phyloP scores from a whole-genome alignment of 2,113 vertebrate species.

The Epinephelus cyanopodus region DNA sequence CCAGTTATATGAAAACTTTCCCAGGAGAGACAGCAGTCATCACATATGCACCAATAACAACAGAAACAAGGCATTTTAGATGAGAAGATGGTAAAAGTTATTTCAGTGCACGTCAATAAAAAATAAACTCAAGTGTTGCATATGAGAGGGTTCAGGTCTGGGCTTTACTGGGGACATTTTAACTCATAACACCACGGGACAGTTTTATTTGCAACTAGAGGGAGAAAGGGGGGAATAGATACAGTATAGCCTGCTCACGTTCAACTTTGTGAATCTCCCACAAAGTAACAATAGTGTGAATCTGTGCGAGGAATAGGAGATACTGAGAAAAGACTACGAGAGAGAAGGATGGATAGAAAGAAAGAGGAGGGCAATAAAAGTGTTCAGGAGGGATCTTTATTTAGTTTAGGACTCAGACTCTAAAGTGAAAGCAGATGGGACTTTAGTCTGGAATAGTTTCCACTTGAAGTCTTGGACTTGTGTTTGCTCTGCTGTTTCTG shows the following conservation, averaged over 20 bases:
- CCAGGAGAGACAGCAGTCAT: background rate
- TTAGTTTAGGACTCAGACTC: constrained; percentile 82
- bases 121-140: constrained; percentile 53
- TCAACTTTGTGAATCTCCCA: constrained; percentile 48
- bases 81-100: background rate
- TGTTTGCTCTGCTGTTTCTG: constrained; percentile 74
- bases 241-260: constrained; percentile 31
- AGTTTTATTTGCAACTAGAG: constrained; percentile 66
- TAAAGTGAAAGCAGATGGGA: constrained; percentile 87
- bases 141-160: constrained; percentile 36
- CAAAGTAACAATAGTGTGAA: constrained; percentile 60
- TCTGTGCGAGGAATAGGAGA: constrained; percentile 31
- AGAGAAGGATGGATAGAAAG: constrained; percentile 68
- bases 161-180: constrained; percentile 54
- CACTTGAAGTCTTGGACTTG: constrained; percentile 83
- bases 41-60: constrained; percentile 3
- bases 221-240: constrained; percentile 17
- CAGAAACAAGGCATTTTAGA: constrained; percentile 5
- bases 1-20: background rate
- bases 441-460: constrained; percentile 83
- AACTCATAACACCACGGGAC: constrained; percentile 45
- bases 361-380: constrained; percentile 78
- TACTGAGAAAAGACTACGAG: constrained; percentile 34
- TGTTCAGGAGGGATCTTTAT: constrained; percentile 85
- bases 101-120: constrained; percentile 18